Base-by-base conservation (phyloP, 2,888 invertebrate species). In the Cryptocephalus moraei region DNA sequence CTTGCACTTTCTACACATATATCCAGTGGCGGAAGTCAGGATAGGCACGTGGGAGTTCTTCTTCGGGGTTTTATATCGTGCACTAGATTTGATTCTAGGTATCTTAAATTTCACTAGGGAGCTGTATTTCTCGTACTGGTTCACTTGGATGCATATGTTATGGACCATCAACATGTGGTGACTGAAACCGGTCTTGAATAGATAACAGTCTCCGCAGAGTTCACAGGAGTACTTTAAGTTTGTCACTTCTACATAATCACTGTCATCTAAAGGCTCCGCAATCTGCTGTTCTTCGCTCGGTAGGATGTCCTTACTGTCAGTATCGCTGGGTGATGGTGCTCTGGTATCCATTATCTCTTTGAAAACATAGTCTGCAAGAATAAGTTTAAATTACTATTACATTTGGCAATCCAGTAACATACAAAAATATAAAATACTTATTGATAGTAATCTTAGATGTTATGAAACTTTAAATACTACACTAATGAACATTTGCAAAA, bases 101-200 rank as follows among this genome's bases (percentile, higher is more conserved):
- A 51, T 34, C 41, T 49, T 44, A 33, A 51, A 13, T 9, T 43
- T 51, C 32, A 51, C 49, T 47, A 47, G 39, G 10, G 49, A 42
- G 45, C 49, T 51, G 33, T 48, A 51, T 11, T 47, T 34, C 12
- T 45, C 38, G 39, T 45, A 51, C 34, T 47, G 41, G 31, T 51
- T 44, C 36, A 44, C 47, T 32, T 47, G 41, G 34, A 51, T 42
- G 6, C 48, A 51, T 14, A 38, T 43, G 39, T 43, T 47, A 39
- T 51, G 51, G 33, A 46, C 48, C 36, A 44, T 44, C 12, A 49
- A 48, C 51, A 51, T 51, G 38, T 51, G 51, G 33, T 49, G 49
- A 36, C 51, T 43, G 34, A 51, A 51, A n/a, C 51, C 51, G 14
- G 46, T 44, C 40, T 49, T 51, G 43, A 41, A 51, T 10, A 51